phyloP scores from a whole-genome alignment of 1,140 invertebrate species.

The Solen grandis region DNA sequence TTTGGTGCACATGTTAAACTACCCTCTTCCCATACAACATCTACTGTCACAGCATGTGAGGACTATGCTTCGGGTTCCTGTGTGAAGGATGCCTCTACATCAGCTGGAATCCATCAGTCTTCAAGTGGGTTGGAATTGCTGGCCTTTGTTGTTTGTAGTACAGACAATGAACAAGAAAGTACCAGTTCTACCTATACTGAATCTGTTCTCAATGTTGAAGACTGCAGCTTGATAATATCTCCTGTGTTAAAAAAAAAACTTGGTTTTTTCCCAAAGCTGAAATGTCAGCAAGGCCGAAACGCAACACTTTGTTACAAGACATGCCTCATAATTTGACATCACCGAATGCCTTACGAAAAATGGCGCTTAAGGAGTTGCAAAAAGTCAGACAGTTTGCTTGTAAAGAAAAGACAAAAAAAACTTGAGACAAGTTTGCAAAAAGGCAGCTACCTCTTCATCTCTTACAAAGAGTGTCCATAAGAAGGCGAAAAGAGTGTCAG shows the following conservation, averaged over 20 bases:
- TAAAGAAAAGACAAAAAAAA: slow-evolving; percentile 6
- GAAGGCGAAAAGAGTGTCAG: not conserved
- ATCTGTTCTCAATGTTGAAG: no score
- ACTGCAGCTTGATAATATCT: no score
- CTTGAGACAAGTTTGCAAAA: not conserved
- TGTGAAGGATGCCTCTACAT: no score
- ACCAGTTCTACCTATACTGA: no score
- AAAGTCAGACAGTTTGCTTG: slow-evolving; percentile 31
- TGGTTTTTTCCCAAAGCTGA: not conserved
- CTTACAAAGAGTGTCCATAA: not conserved
- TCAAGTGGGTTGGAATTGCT: no score
- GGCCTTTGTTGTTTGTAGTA: no score
- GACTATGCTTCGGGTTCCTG: no score
- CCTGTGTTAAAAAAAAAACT: not conserved
- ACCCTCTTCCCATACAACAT: no score
- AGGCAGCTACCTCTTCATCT: not conserved
- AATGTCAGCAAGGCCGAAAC: not conserved
- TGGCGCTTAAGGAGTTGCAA: slow-evolving; percentile 35
- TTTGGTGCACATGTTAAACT: not conserved
- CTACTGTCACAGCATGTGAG: no score
- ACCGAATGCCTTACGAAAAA: not conserved
- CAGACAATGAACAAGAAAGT: no score
- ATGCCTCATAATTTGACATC: not conserved
- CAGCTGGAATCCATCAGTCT: no score
- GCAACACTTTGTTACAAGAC: not conserved